Evolutionary conservation across 2,888 invertebrate genomes (phyloP), one percentile per base, ranked within the genome.

Genomic region (Catocala nupta): DNA sequence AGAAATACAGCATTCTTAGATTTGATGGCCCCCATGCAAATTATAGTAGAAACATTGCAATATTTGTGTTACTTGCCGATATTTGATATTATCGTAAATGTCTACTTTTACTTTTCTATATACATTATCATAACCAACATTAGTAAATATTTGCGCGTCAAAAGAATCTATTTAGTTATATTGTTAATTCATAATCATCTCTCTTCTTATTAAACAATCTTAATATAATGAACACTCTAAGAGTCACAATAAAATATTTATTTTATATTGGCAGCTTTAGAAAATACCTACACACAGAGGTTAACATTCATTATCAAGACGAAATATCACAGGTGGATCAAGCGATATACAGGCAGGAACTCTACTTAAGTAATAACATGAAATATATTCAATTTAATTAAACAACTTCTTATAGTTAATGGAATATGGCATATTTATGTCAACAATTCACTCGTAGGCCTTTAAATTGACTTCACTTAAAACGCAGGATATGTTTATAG

Each of bases 291-390:
- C 64, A 71, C 85, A 83, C 84, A 81, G 82, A 87, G 77, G 73
- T 85, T 72, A 88, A 90, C 82, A 84, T 81, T 86, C 74, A 83
- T 75, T 81, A 86, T 72, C 81, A 87, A 86, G 86, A 85, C 81
- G 83, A 87, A 87, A 83, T 94, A 94, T 93, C 93, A 93, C 93
- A 94, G 92, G 91, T 89, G 84, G 85, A 88, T 88, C 77, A 92
- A 93, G 92, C 92, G 86, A 90, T 89, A 80, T 86, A 91, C 90
- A 92, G 90, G 90, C 93, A 93, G 92, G 93, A 93, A 90, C 90
- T 90, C 90, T 92, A 92, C 84, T 81, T 65, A 81, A 81, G 73
- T 82, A 81, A 80, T 82, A 85, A 85, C 80, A 81, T 81, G 81
- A 78, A 83, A 75, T 81, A 77, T 78, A 56, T 71, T 77, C 81